Conservation (phyloP, 2,797 vertebrate genomes). For the Pseudopleuronectes americanus region DNA sequence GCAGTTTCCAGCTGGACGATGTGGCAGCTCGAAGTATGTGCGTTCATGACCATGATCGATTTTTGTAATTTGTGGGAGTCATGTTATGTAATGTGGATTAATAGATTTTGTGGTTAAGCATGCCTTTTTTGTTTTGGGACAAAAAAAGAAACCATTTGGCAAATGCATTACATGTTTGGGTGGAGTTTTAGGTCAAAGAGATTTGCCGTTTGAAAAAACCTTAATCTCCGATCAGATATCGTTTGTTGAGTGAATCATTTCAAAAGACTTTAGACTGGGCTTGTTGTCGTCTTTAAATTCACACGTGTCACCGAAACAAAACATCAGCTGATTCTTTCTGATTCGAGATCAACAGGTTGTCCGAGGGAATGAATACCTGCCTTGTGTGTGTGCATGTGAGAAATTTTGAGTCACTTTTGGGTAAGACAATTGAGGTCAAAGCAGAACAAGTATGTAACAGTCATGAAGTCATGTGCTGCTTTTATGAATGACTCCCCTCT, state of each 20-base stretch:
- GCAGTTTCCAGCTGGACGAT: slow-evolving; percentile 4
- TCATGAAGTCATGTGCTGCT: slow-evolving; percentile 78
- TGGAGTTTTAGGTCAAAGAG: slow-evolving; percentile 10
- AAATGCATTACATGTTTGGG: not conserved
- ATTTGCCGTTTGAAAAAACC: slow-evolving; percentile 23
- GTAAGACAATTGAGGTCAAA: slow-evolving; percentile 43
- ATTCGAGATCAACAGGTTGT: slow-evolving; percentile 13
- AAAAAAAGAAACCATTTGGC: not conserved
- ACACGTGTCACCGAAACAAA: not conserved
- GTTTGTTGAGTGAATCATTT: not conserved
- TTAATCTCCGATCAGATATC: not conserved
- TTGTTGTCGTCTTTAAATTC: not conserved
- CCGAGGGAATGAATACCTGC: slow-evolving; percentile 1
- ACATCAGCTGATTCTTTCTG: not conserved
- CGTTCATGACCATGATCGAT: not conserved
- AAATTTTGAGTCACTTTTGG: slow-evolving; percentile 14
- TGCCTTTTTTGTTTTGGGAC: not conserved
- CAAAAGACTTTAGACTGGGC: not conserved
- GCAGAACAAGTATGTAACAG: slow-evolving; percentile 69
- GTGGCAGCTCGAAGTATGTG: slow-evolving; percentile 4
- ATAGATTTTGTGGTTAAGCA: slow-evolving; percentile 15
- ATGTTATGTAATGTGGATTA: slow-evolving; percentile 35
- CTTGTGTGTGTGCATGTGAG: not conserved
- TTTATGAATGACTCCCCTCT: slow-evolving; percentile 81
- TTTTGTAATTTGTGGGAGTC: slow-evolving; percentile 24